Conservation (phyloP, 2,888 invertebrate species). For the Catotricha subobsoleta region DNA sequence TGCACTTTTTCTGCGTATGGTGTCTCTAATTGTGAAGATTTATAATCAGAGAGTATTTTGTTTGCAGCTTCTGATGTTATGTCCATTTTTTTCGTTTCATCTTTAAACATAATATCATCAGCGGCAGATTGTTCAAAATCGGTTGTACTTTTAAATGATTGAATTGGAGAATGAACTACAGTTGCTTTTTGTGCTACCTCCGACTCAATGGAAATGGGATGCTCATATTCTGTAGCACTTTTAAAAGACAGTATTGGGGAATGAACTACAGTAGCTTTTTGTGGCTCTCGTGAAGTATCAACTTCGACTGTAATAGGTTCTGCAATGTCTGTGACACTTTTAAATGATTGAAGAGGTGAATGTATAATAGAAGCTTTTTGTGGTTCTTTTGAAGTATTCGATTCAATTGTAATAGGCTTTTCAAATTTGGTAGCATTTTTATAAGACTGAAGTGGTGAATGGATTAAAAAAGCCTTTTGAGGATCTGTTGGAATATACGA, state of each 20-base stretch:
- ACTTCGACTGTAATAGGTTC: neutral
- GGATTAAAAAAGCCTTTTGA: neutral
- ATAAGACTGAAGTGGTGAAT: constrained; percentile 1
- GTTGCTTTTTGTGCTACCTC: constrained; percentile 15
- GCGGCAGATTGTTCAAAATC: constrained; percentile 12
- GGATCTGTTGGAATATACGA: neutral
- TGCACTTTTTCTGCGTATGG: constrained; percentile 15
- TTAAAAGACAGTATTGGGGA: constrained; percentile 32
- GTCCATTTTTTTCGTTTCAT: constrained; percentile 46
- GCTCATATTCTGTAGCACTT: constrained; percentile 13
- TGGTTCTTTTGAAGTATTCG: constrained; percentile 2
- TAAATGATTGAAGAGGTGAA: neutral
- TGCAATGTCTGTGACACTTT: neutral
- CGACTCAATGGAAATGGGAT: neutral
- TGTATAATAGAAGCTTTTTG: neutral
- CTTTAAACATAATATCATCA: constrained; percentile 21
- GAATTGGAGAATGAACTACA: constrained; percentile 32
- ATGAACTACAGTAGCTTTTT: constrained; percentile 24
- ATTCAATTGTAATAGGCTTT: constrained; percentile 14
- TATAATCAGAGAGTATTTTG: constrained; percentile 36
- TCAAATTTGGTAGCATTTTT: constrained; percentile 10
- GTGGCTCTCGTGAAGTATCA: neutral
- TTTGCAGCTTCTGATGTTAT: constrained; percentile 59
- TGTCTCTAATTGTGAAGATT: constrained; percentile 25
- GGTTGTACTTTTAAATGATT: constrained; percentile 24